Evolutionary conservation across 1,140 invertebrate genomes (phyloP), one percentile per base, ranked within the genome.

Genomic region (Cylas formicarius): DNA sequence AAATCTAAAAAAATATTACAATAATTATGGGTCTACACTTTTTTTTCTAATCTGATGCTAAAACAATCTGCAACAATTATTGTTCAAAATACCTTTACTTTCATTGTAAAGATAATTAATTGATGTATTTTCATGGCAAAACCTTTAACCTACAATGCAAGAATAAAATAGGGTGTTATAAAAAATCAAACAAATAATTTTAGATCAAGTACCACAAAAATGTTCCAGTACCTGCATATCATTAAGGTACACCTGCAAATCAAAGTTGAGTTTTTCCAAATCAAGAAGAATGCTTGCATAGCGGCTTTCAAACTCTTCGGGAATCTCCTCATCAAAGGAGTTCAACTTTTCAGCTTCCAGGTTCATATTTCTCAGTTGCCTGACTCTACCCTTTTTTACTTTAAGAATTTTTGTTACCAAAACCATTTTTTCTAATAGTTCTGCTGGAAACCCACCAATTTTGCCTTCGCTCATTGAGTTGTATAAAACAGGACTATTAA

Each of bases 201-300:
- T 6, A 9, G 5, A 6, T 17, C 8, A 29, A 23, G 24, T 2
- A 14, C 3, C 26, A 29, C 34, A 21, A 28, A 9, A 16, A n/a
- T 29, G 3, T 21, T 19, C 3, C 34, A n/a, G 26, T 37, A 48
- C 46, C 75, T 93, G 90, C 33, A 96, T 82, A 50, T 84, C 80
- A 57, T 84, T 83, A 16, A 96, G 74, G 64, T 86, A 85, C 23
- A 85, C 79, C 65, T 88, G 82, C 16, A 97, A 74, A 65, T 92
- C 86, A 46, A 76, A 75, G 67, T 98, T 97, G 65, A 97, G 80
- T 53, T 82, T 83, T 58, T 97, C 93, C 41, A 98, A 75, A 50
- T 94, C 89, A 33, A 97, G 79, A 1, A 97, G 80, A 55, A 86
- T 78, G 18, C 78, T 77, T 7, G 93, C 92, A 70, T 98, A 98